Evolutionary conservation across 1,140 invertebrate species (phyloP).

Genomic region (Neomicropteryx cornuta): DNA sequence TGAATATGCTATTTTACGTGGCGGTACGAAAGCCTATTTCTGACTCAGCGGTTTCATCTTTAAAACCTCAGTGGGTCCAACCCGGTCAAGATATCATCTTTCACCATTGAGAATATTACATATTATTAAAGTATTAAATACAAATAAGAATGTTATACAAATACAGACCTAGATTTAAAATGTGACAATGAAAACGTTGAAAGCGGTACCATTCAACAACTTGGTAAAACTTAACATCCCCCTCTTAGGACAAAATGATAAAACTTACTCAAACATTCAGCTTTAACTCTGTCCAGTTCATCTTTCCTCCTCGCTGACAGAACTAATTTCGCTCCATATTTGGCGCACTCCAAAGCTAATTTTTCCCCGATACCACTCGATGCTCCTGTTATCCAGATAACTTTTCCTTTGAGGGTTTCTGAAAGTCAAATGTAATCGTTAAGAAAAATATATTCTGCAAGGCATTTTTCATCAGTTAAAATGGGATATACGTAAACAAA

Average conservation of each 20-base stretch:
- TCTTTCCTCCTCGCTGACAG: constrained; percentile 61
- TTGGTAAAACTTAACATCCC: constrained; percentile 9
- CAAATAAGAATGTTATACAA: not conserved
- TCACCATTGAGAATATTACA: not conserved
- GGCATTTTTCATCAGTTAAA: constrained; percentile 3
- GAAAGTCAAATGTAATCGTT: constrained; percentile 10
- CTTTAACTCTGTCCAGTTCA: constrained; percentile 67
- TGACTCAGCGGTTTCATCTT: no score
- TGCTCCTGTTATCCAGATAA: constrained; percentile 83
- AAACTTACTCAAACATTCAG: constrained; percentile 49
- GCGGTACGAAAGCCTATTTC: no score
- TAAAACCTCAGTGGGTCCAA: no score
- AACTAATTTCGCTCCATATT: constrained; percentile 57
- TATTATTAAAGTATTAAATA: not conserved
- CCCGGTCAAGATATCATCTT: no score
- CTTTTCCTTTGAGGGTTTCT: constrained; percentile 57
- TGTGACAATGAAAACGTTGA: no score
- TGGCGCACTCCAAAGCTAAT: constrained; percentile 60
- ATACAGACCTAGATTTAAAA: not conserved
- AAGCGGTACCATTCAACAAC: not conserved
- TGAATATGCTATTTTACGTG: no score
- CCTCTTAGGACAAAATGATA: constrained; percentile 5
- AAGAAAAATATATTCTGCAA: constrained; percentile 10
- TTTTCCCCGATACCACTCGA: constrained; percentile 82
- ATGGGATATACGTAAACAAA: not conserved